Evolutionary conservation across 2,888 invertebrate species (phyloP), one percentile per base, ranked within the genome.

Genomic region (Drosophila percnosoma): DNA sequence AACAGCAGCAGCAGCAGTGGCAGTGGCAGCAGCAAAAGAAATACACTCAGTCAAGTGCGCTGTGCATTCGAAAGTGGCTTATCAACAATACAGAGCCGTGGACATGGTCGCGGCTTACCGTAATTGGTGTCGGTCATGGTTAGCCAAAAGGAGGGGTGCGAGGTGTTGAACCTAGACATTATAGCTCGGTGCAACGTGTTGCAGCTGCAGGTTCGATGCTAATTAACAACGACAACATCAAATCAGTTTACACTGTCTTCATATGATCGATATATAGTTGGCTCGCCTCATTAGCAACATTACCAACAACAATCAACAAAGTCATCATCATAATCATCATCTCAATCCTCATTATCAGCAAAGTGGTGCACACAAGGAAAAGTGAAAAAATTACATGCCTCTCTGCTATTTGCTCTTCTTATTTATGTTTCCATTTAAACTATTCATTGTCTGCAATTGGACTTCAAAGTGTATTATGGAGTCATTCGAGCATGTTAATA

Each of bases 381-480:
- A 83, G 85, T 82, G 68, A 82, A 87, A 82, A 64, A 70, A 74
- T 15, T 57, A 21, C 15, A 40, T 42, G 0, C 8, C 8, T 27
- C 24, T 33, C 33, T 38, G 62, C 33, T 51, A 36, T 34, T 59
- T 55, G 38, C 52, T 60, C 52, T 60, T 61, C 45, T 60, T 63
- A 58, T 80, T 82, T 72, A 45, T 68, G 66, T 45, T 75, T 79
- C 54, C 71, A 77, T 75, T 84, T 88, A 62, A 81, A 78, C 80
- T 68, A 77, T 86, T 88, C 84, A 88, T 88, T 88, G 87, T 64
- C 81, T 78, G 67, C 84, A 86, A 84, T 84, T 84, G 78, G 64
- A 63, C 64, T 58, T 42, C 53, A 40, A 45, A 49, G 57, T 21
- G 52, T 29, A 52, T 63, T 69, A 73, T 66, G 63, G 48, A 33